Conservation (phyloP, 2,797 vertebrate species). For the Dryobates pubescens region DNA sequence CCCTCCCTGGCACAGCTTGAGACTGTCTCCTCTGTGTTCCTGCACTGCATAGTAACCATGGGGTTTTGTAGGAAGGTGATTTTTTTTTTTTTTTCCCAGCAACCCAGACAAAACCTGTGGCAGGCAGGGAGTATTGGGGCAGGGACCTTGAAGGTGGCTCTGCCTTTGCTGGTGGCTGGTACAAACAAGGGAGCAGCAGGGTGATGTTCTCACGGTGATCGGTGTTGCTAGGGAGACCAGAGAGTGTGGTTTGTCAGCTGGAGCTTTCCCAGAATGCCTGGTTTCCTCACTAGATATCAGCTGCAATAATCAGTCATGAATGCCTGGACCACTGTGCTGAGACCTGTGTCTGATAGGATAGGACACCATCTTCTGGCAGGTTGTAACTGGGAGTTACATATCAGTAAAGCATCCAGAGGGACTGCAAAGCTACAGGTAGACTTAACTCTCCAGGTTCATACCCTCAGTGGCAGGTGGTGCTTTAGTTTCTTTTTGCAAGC, state of each 20-base stretch:
- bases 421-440: background rate
- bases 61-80: background rate
- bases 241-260: constrained; percentile 54
- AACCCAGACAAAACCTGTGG: background rate
- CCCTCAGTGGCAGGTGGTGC: background rate
- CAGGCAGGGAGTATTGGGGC: background rate
- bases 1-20: too few relatives aligned
- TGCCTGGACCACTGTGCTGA: constrained; percentile 32
- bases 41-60: fast-evolving
- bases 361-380: constrained; percentile 68
- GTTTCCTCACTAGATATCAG: constrained; percentile 48
- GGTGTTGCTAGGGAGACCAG: constrained; percentile 54
- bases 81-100: too few relatives aligned
- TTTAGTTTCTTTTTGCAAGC: background rate
- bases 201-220: constrained; percentile 45
- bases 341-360: constrained; percentile 61
- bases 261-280: constrained; percentile 44
- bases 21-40: too few relatives aligned
- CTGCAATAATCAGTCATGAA: constrained; percentile 61
- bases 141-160: constrained; percentile 42
- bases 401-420: background rate
- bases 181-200: constrained; percentile 32
- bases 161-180: constrained; percentile 40
- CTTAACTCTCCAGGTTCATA: background rate
- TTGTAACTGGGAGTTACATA: background rate